Evolutionary conservation across 2,888 invertebrate species (phyloP).

Genomic region (Acanthoscelides obtectus): DNA sequence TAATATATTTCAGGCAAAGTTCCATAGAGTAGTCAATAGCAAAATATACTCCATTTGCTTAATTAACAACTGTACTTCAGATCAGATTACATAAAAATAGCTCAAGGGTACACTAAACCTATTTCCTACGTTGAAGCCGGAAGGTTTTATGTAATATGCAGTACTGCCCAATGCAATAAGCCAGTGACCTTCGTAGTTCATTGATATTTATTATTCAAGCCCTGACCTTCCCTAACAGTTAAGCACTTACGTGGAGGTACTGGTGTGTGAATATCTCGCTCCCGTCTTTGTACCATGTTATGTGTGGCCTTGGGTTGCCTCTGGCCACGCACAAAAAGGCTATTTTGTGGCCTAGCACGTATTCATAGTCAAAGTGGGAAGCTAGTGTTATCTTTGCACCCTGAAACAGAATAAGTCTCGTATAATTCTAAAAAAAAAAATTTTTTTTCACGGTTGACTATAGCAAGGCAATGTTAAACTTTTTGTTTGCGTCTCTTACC

Average conservation of each 20-base stretch:
- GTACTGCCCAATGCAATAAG: neutral
- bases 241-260: constrained; percentile 72
- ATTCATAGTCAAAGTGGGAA: constrained; percentile 91
- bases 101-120: too few species aligned
- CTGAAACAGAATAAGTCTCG: constrained; percentile 47
- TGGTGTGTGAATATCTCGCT: constrained; percentile 87
- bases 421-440: too few species aligned
- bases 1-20: too few species aligned
- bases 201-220: neutral
- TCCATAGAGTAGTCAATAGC: too few species aligned
- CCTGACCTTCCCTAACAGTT: neutral
- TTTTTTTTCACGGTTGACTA: too few species aligned
- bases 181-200: neutral
- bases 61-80: too few species aligned
- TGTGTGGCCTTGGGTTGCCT: constrained; percentile 84
- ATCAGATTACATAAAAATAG: too few species aligned
- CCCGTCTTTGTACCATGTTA: constrained; percentile 95
- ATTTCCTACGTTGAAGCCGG: neutral
- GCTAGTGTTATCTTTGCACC: constrained; percentile 85
- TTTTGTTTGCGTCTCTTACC: too few species aligned
- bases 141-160: neutral
- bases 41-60: too few species aligned
- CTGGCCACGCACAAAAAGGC: constrained; percentile 88
- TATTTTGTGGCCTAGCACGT: constrained; percentile 90
- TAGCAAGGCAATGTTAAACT: too few species aligned